Conservation (phyloP, 2,888 invertebrate genomes). For the Phalera bucephala region DNA sequence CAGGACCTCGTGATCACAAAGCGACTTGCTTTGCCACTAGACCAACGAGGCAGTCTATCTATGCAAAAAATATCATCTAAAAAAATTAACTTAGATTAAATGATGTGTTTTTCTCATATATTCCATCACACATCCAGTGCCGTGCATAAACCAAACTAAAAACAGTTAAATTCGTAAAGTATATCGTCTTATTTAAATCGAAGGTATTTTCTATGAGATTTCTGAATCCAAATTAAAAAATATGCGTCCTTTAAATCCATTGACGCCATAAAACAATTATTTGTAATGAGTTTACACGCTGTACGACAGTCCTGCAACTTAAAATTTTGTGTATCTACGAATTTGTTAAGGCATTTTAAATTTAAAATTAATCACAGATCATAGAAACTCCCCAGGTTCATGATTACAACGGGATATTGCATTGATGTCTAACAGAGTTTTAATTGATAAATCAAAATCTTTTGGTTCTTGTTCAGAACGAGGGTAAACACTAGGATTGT, state of each 20-base stretch:
- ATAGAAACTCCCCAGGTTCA: neutral
- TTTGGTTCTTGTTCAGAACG: no score
- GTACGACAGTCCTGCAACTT: slow-evolving; percentile 12
- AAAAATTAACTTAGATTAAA: neutral
- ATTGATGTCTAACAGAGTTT: neutral
- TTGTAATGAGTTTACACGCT: neutral
- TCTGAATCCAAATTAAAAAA: slow-evolving; percentile 1
- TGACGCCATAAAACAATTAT: slow-evolving; percentile 2
- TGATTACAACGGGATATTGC: neutral
- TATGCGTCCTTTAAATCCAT: slow-evolving; percentile 8
- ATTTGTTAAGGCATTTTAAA: slow-evolving; percentile 6
- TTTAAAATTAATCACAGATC: slow-evolving; percentile 5
- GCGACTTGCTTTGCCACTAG: no score
- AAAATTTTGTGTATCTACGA: slow-evolving; percentile 5
- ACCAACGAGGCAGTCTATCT: no score
- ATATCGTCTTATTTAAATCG: neutral
- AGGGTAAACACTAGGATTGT: neutral
- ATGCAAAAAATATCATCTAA: slow-evolving; percentile 1
- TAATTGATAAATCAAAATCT: neutral
- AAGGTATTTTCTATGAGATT: neutral
- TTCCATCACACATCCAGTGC: neutral
- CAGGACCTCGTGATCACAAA: no score
- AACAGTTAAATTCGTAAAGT: slow-evolving; percentile 1
- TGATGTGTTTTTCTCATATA: neutral
- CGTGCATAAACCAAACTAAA: neutral